Base-by-base conservation (phyloP, 2,888 invertebrate genomes). In the Temnothorax unifasciatus region DNA sequence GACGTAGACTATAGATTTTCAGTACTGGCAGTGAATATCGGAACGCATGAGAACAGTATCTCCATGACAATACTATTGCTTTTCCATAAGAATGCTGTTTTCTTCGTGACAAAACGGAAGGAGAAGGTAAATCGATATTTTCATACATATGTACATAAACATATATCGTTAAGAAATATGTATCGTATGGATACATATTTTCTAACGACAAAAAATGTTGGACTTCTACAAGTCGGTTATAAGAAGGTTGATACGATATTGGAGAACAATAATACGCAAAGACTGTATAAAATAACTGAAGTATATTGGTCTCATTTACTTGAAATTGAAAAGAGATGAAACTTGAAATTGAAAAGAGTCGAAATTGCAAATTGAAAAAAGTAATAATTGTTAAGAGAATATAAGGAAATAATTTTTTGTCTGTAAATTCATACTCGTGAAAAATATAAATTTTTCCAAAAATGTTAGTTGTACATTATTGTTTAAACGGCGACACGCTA, bases 11-110 rank as follows among this genome's bases (percentile, higher is more conserved):
- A 29, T 29, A 29, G 29, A 3, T 29, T 29, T 29, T 29, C 29
- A 3, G 29, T 29, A 29, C 29, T 29, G 29, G 3, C 29, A 29
- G 29, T 29, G 29, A 29, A 29, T 29, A 29, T 29, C 3, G 29
- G 3, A 29, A 29, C 29, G 29, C 41, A 41, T 69, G 57, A 21
- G 4, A 59, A 4, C 57, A 47, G 59, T 59, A 34, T 69, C 21
- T 77, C 15, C 21, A 47, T 71, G 47, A 79, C 71, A 57, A 71
- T 71, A 71, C 21, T 71, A 59, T 71, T 59, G 59, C 18, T 47
- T 66, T 44, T 77, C 15, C 11, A 54, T 57, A 66, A 77, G 41
- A 66, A 66, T 76, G 34, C 5, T n/a, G 38, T n/a, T 77, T 47
- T 18, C 44, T 47, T 44, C 21, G 6, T 47, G 9, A 9, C 29